phyloP scores from a whole-genome alignment of 2,113 vertebrate genomes.

The Apeltes quadracus region DNA sequence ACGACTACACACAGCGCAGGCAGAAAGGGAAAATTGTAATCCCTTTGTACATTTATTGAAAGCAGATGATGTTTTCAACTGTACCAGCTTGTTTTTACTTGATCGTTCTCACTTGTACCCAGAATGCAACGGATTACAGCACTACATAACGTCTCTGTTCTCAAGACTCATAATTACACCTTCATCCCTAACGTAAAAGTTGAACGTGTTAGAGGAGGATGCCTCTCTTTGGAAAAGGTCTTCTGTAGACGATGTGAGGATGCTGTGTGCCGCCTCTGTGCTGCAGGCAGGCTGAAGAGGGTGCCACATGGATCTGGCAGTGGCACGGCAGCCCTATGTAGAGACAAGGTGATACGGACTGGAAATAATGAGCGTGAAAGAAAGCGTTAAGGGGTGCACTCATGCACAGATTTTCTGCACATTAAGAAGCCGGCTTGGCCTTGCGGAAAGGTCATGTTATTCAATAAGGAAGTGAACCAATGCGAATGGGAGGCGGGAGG shows the following conservation, averaged over 20 bases:
- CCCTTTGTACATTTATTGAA: conserved; percentile 23
- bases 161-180: conserved; percentile 38
- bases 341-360: conserved; percentile 77
- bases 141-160: conserved; percentile 34
- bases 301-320: conserved; percentile 62
- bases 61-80: conserved; percentile 41
- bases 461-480: conserved; percentile 74
- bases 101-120: conserved; percentile 31
- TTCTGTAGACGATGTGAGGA: conserved; percentile 30
- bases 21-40: conserved; percentile 8
- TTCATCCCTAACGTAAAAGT: too few relatives aligned
- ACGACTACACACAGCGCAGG: background rate
- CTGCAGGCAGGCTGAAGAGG: conserved; percentile 40
- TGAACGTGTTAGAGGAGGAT: conserved; percentile 4
- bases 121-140: conserved; percentile 38
- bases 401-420: conserved; percentile 77
- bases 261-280: conserved; percentile 22
- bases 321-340: conserved; percentile 63
- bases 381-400: conserved; percentile 78
- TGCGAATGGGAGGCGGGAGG: conserved; percentile 56
- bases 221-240: conserved; percentile 15
- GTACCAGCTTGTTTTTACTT: conserved; percentile 17
- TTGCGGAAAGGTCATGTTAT: conserved; percentile 80
- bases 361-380: conserved; percentile 81
- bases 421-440: conserved; percentile 75